phyloP scores from a whole-genome alignment of 2,888 invertebrate genomes.

The Pyrocoelia pectoralis region DNA sequence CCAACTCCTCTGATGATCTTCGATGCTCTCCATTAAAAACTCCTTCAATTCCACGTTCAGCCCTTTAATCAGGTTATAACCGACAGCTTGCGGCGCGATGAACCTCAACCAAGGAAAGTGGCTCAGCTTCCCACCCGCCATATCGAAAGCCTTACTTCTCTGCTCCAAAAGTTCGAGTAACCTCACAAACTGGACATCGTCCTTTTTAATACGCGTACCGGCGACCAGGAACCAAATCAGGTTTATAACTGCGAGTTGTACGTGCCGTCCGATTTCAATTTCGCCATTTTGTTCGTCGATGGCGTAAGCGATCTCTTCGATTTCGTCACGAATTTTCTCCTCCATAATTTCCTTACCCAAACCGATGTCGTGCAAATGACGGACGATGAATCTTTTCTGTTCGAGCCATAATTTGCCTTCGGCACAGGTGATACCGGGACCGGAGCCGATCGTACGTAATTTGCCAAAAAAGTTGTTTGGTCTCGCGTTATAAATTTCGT shows the following conservation, averaged over 20 bases:
- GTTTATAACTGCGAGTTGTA: constrained; percentile 69
- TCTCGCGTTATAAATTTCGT: constrained; percentile 69
- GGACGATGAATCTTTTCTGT: constrained; percentile 63
- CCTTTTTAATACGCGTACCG: constrained; percentile 57
- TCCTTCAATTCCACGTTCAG: constrained; percentile 65
- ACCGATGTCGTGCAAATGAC: constrained; percentile 62
- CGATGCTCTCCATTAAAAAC: constrained; percentile 66
- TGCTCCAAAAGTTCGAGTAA: constrained; percentile 61
- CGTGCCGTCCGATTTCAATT: constrained; percentile 50
- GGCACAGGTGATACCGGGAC: constrained; percentile 65
- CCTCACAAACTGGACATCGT: constrained; percentile 57
- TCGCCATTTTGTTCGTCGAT: constrained; percentile 29
- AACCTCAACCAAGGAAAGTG: constrained; percentile 70
- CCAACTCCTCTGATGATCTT: constrained; percentile 63
- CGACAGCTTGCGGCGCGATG: constrained; percentile 67
- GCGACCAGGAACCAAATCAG: constrained; percentile 72
- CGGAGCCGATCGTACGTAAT: constrained; percentile 67
- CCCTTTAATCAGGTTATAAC: constrained; percentile 66
- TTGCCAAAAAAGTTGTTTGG: constrained; percentile 72
- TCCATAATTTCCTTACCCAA: constrained; percentile 63
- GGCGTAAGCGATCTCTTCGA: neutral
- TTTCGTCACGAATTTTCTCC: neutral
- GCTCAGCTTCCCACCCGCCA: constrained; percentile 56
- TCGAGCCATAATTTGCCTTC: constrained; percentile 65
- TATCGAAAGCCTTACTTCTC: constrained; percentile 63